Base-by-base conservation (phyloP, 1,140 invertebrate genomes). In the Saccostrea cuccullata region DNA sequence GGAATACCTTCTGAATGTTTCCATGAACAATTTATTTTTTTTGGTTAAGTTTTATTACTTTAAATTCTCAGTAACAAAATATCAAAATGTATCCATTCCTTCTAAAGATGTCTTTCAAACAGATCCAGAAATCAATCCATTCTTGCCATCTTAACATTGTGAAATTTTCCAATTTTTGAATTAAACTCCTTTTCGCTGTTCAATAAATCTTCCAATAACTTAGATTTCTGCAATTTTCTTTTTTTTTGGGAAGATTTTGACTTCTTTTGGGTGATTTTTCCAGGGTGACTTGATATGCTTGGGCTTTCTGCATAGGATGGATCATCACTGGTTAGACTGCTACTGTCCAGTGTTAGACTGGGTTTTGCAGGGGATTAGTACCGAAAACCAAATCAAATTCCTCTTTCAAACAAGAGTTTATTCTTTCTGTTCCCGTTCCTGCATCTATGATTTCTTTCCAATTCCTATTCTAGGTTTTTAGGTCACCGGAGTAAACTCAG, bases 391-490 rank as follows among this genome's bases (percentile, higher is more conserved):
- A 47, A 58, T 87, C 86, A 82, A 87, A 87, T 6, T 70, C 67
- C 12, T 87, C 73, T 82, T 60, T 87, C 77, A 58, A 73, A 82
- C 77, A 11, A 73, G 82, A 87, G 36, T 87, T 55, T 55, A 82
- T 87, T 36, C 47, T 20, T 40, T 87, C 86, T 82, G 86, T 82
- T 3, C 86, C 77, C 58, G 86, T 82, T 47, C 86, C 86, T 56
- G 40, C 55, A 82, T 87, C 86, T 17, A 87, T 47, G 13, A 87
- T 73, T 87, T 87, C 86, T 26, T 87, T 82, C 73, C 86, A 87
- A 4, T 73, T 55, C 30, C 82, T 87, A 36, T 47, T 47, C 5
- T 12, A 87, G 20, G 55, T 84, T 87, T n/a, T 82, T 83, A 30
- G 30, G 30, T 36, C 30, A 36, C n/a, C n/a, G n/a, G n/a, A n/a